Conservation (phyloP, 2,888 invertebrate genomes). For the Drosophila niveifrons region DNA sequence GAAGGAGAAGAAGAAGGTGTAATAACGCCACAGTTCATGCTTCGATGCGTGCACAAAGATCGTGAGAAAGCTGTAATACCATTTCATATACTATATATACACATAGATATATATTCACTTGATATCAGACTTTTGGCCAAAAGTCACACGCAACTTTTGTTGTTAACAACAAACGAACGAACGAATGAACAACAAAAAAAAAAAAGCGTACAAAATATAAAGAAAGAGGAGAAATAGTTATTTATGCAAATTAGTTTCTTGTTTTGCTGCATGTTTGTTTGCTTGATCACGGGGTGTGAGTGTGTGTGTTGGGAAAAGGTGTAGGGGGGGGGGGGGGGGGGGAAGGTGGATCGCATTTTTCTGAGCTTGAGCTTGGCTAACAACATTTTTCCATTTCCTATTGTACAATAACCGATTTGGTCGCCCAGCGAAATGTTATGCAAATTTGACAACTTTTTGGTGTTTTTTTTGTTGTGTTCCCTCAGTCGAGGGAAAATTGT, state of each 20-base stretch:
- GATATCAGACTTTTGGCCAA: slow-evolving; percentile 29
- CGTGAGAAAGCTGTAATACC: slow-evolving; percentile 49
- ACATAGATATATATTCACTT: neutral
- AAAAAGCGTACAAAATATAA: slow-evolving; percentile 6
- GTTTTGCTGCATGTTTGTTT: slow-evolving; percentile 16
- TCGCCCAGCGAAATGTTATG: slow-evolving; percentile 49
- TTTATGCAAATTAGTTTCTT: slow-evolving; percentile 53
- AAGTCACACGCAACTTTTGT: slow-evolving; percentile 51
- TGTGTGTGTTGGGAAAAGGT: neutral
- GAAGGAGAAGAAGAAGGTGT: slow-evolving; percentile 5
- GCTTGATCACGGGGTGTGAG: neutral
- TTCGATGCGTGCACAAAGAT: slow-evolving; percentile 35
- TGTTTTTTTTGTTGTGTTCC: slow-evolving; percentile 15
- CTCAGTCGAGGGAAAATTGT: slow-evolving; percentile 46
- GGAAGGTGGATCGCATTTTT: slow-evolving; percentile 10
- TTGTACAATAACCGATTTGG: slow-evolving; percentile 54
- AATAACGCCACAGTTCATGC: slow-evolving; percentile 31
- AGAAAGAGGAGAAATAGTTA: slow-evolving; percentile 14
- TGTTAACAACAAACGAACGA: slow-evolving; percentile 26
- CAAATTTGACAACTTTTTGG: slow-evolving; percentile 57
- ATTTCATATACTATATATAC: slow-evolving; percentile 19
- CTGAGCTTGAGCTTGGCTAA: slow-evolving; percentile 3
- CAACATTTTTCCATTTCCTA: slow-evolving; percentile 53
- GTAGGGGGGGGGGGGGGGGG: neutral
- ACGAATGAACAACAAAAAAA: too few species aligned